Evolutionary conservation across 1,140 invertebrate genomes (phyloP).

Genomic region (Neoseiulus cucumeris): DNA sequence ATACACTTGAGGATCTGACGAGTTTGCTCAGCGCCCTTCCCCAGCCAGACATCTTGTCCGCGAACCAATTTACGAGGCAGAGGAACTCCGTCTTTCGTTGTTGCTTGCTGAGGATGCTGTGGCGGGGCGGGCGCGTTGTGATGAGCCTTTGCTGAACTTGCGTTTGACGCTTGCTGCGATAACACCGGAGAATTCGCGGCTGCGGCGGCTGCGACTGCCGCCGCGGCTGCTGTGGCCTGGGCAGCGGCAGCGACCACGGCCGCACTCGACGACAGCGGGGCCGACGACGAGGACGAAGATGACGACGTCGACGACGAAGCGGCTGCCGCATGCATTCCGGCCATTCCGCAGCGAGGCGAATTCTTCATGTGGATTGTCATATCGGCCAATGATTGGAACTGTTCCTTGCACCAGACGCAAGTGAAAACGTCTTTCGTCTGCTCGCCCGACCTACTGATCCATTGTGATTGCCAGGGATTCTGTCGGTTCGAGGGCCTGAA

Average conservation of each 20-base stretch:
- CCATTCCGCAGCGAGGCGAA: slow-evolving; percentile 54
- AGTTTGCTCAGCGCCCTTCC: slow-evolving; percentile 90
- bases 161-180: slow-evolving; percentile 14
- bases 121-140: slow-evolving; percentile 11
- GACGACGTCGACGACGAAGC: slow-evolving; percentile 41
- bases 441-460: slow-evolving; percentile 77
- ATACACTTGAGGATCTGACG: slow-evolving; percentile 93
- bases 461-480: slow-evolving; percentile 70
- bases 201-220: neutral
- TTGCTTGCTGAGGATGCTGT: slow-evolving; percentile 8
- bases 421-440: slow-evolving; percentile 80
- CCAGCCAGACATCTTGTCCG: slow-evolving; percentile 94
- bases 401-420: slow-evolving; percentile 87
- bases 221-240: neutral
- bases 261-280: neutral
- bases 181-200: neutral
- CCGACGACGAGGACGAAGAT: slow-evolving; percentile 17
- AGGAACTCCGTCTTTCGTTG: slow-evolving; percentile 65
- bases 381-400: slow-evolving; percentile 65
- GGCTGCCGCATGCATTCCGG: slow-evolving; percentile 32
- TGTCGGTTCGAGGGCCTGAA: slow-evolving; percentile 20
- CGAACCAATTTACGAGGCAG: slow-evolving; percentile 79
- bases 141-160: slow-evolving; percentile 14
- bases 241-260: neutral
- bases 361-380: slow-evolving; percentile 88